Evolutionary conservation across 1,140 invertebrate species (phyloP).

Genomic region (Aporrectodea caliginosa): DNA sequence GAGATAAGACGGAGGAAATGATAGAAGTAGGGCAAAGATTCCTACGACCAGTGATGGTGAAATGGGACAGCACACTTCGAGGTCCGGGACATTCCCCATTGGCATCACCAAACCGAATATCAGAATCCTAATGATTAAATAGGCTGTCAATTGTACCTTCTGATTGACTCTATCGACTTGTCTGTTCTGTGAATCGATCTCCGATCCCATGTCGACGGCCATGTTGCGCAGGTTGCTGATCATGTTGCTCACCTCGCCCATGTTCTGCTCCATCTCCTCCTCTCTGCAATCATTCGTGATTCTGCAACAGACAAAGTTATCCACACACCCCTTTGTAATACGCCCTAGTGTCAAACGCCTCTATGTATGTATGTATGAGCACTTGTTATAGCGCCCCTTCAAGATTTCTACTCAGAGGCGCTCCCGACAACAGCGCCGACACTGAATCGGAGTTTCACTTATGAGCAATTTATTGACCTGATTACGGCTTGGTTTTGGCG

Average conservation of each 20-base stretch:
- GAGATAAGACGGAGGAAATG: too few relatives aligned
- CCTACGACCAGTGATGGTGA: background rate
- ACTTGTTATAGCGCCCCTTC: background rate
- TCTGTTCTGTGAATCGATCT: constrained; percentile 93
- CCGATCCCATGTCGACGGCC: constrained; percentile 98
- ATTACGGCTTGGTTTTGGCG: too few relatives aligned
- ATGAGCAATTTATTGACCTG: too few relatives aligned
- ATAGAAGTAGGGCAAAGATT: background rate
- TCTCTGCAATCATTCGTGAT: constrained; percentile 64
- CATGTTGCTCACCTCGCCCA: constrained; percentile 73
- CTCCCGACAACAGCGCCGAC: background rate
- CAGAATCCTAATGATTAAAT: too few relatives aligned
- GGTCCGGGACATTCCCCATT: too few relatives aligned
- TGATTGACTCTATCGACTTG: constrained; percentile 95
- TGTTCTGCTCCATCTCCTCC: constrained; percentile 61
- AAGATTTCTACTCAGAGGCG: background rate
- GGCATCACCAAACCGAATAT: background rate
- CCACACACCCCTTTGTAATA: background rate
- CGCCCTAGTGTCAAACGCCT: background rate
- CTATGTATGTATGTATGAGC: background rate
- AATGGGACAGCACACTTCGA: background rate
- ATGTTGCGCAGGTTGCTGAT: constrained; percentile 97
- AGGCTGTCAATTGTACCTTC: too few relatives aligned
- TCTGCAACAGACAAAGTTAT: constrained; percentile 40
- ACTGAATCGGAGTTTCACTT: too few relatives aligned